Base-by-base conservation (phyloP, 2,113 vertebrate genomes). In the Seriola aureovittata region DNA sequence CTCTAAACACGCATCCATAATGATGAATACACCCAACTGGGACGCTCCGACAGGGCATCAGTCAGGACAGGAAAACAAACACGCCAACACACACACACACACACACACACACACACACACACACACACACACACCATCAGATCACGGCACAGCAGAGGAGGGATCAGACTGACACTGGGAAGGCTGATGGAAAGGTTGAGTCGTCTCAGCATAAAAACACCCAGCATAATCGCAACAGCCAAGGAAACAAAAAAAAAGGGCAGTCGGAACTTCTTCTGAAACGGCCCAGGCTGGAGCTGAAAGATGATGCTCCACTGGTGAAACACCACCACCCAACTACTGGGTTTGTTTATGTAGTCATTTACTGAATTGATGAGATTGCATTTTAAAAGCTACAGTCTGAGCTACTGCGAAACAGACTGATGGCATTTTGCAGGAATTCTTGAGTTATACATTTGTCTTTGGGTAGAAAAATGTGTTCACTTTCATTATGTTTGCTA, bases 1-100 rank as follows among this genome's bases (percentile, higher is more conserved):
- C 88, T 92, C 93, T 89, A 89, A 93, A 93, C 91, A 92, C 81
- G 89, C 89, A 90, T 89, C 90, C 88, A 77, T 90, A 91, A 93
- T 93, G 94, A 95, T 91, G 92, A 93, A 94, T 93, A 91, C 86
- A 70, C 88, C 88, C 88, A 87, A 86, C 86, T 73, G 86, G 90
- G 93, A 93, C 64, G 69, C 75, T 89, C 84, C 86, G 91, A 93
- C 92, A 89, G 91, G 92, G 91, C 93, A 93, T 94, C 91, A 91
- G 93, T 95, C 90, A 94, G 91, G 89, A 92, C 88, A 91, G 78
- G 82, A 91, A 92, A 90, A 93, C 88, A 93, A 89, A 93, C 88
- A 91, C 79, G 66, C 68, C 78, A 88, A 90, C 86, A 88, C 75
- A 67, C 72, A 78, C 81, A 84, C 23, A 25, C 25, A 25, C 25